Conservation (phyloP, 2,113 vertebrate species). For the Crotalus viridis region DNA sequence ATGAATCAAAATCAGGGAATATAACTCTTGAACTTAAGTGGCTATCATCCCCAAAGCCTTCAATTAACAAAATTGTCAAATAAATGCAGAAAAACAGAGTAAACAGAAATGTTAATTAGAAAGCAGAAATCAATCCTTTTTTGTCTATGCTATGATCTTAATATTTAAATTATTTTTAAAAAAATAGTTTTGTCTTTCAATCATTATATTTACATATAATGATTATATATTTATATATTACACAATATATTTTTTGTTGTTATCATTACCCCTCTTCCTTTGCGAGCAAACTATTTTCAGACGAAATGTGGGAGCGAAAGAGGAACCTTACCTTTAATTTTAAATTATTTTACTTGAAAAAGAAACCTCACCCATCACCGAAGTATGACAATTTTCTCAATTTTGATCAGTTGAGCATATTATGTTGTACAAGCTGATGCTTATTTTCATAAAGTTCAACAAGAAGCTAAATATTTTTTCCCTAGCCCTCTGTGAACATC, state of each 20-base stretch:
- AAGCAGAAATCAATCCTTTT: neutral
- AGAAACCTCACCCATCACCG: neutral
- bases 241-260: neutral
- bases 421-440: neutral
- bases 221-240: neutral
- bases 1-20: neutral
- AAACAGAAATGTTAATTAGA: neutral
- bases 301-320: neutral
- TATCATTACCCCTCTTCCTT: neutral
- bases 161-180: neutral
- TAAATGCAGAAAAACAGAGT: neutral
- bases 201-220: neutral
- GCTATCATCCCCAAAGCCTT: neutral
- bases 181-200: neutral
- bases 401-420: neutral
- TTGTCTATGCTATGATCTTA: neutral
- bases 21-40: neutral
- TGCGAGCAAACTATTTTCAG: neutral
- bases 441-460: neutral
- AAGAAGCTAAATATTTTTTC: neutral
- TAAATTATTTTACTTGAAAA: neutral
- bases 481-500: neutral
- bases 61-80: neutral
- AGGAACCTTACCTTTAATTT: neutral
- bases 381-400: neutral